Evolutionary conservation across 2,113 vertebrate genomes (phyloP), one percentile per base, ranked within the genome.

Genomic region (Takifugu flavidus): DNA sequence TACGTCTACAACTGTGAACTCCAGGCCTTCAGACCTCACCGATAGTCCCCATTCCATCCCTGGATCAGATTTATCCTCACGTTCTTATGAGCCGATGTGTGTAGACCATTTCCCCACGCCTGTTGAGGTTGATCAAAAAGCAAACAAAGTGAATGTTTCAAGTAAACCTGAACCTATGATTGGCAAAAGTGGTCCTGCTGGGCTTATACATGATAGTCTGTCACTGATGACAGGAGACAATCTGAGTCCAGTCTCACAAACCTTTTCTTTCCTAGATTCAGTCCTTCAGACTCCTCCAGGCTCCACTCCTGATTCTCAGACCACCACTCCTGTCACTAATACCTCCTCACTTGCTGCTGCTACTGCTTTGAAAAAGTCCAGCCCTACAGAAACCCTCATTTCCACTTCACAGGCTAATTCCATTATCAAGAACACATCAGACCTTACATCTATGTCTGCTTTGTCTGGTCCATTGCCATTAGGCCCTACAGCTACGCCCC

Each of bases 201-300:
- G 56, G 2, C 75, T 80, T 53, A 62, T 44, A 20, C 56, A 66
- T 6, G 25, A 55, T 42, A 82, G 82, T 65, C 49, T 89, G 27
- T 73, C 73, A 2, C 44, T 86, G 45, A 62, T 82, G 75, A 66
- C 82, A 1, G 84, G 83, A 14, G 82, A 86, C 31, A 88, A 83
- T 63, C 80, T 90, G 34, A 89, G 88, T 69, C 87, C 86, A 7
- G 86, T 89, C 56, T 89, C 88, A 29, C 87, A 89, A 75, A 88
- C 86, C 25, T 89, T 91, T 70, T 88, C 88, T 52, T 91, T 91
- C 65, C 82, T 91, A 5, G 89, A 91, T 77, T 89, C 89, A 31
- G 86, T 89, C 56, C 88, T 91, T 12, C 89, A 87, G 79, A 87
- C 85, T 51, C 75, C 87, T 56, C 83, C 80, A n/a, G 77, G 75